Evolutionary conservation across 1,140 invertebrate genomes (phyloP), one percentile per base, ranked within the genome.

Genomic region (Patella vulgata): DNA sequence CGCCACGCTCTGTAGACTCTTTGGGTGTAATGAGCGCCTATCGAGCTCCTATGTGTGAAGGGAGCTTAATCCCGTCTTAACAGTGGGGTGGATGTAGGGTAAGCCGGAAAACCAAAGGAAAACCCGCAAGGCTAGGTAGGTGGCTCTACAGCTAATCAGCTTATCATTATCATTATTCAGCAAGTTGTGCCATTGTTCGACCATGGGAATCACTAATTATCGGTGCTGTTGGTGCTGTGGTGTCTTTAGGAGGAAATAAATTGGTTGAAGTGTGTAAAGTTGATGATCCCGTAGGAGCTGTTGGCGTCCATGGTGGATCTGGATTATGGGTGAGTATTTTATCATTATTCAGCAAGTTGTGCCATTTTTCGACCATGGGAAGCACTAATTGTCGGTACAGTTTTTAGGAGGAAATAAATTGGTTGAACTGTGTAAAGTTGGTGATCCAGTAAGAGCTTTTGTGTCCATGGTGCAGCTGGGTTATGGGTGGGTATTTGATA

Each of bases 241-340:
- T 95, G 25, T 89, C 91, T 0, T 91, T 92, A 46, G 53, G 88
- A 0, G 84, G 87, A 0, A 89, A 91, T 82, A 90, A 91, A 0
- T 63, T 94, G 0, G 87, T 96, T 43, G 92, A 96, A 75, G 87
- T 81, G 70, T 70, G 94, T 25, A 87, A 88, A 14, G 89, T 97
- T 2, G 95, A 97, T 74, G 95, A 97, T 85, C 95, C 95, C 0
- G 94, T 97, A 1, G 93, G 93, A 6, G 94, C 94, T 0, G 90
- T 91, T 23, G 89, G 93, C 5, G 94, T 96, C 4, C 94, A 97
- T 79, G 93, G 93, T 75, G 57, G 66, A 12, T 70, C 67, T 27
- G 78, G 82, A 1, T 39, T 78, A 1, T 83, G 81, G 82, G 82
- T 77, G 48, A 59, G 73, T 55, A 48, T 11, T 2, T 46, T 5